Evolutionary conservation across 2,113 vertebrate genomes (phyloP).

Genomic region (Crypturellus undulatus): DNA sequence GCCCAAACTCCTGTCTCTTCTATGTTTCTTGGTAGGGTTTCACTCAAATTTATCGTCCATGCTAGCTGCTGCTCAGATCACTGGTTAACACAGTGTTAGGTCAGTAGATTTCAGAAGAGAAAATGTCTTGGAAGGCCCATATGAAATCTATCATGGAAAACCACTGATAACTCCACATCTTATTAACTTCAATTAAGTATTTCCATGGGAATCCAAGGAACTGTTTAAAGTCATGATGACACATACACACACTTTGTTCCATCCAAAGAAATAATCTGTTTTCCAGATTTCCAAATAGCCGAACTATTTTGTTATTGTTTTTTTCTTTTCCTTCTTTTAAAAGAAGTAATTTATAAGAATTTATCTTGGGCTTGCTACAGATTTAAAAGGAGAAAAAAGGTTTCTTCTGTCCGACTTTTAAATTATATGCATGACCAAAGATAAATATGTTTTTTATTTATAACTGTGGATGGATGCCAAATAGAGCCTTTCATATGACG

Average conservation of each 20-base stretch:
- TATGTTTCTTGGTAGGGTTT: background rate
- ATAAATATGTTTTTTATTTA: slow-evolving; percentile 72
- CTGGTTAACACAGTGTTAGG: slow-evolving; percentile 44
- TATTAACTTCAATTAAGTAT: slow-evolving; percentile 85
- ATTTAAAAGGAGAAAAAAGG: slow-evolving; percentile 50
- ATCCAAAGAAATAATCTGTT: slow-evolving; percentile 66
- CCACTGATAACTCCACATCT: slow-evolving; percentile 81
- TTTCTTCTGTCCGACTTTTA: slow-evolving; percentile 36
- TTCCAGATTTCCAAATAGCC: slow-evolving; percentile 63
- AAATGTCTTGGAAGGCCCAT: slow-evolving; percentile 64
- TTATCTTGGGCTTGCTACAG: slow-evolving; percentile 66
- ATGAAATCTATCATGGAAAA: slow-evolving; percentile 73
- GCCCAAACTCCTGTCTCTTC: background rate
- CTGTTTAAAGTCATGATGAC: slow-evolving; percentile 72
- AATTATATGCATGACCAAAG: slow-evolving; percentile 48
- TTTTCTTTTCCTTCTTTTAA: slow-evolving; percentile 64
- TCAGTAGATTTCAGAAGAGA: slow-evolving; percentile 70
- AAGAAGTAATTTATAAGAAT: slow-evolving; percentile 78
- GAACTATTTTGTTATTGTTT: slow-evolving; percentile 70
- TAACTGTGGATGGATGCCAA: slow-evolving; percentile 52
- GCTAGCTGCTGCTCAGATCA: background rate
- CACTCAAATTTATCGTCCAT: background rate
- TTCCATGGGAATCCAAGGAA: slow-evolving; percentile 80
- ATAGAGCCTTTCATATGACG: slow-evolving; percentile 52
- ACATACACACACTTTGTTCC: slow-evolving; percentile 71